Conservation (phyloP, 2,888 invertebrate genomes). For the Glyphotaelius pellucidus region DNA sequence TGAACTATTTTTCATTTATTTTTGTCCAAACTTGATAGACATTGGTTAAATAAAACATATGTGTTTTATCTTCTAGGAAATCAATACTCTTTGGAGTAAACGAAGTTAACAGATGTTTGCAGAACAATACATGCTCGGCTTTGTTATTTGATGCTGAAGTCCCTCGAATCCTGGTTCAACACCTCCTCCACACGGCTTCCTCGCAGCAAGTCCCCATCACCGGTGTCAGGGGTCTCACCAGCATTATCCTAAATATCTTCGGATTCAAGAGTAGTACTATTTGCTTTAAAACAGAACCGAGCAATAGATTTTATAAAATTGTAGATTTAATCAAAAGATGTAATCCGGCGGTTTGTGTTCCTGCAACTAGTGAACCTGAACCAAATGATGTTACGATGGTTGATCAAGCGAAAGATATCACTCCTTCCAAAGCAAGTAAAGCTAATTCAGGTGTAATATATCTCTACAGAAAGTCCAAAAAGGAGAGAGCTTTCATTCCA, state of each 20-base stretch:
- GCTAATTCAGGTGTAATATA: slow-evolving; percentile 68
- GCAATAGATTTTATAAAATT: slow-evolving; percentile 36
- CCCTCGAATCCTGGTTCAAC: slow-evolving; percentile 73
- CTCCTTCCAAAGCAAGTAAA: background rate
- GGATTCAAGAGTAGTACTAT: slow-evolving; percentile 74
- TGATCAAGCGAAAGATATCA: background rate
- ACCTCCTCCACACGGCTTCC: slow-evolving; percentile 71
- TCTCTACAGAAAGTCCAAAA: slow-evolving; percentile 72
- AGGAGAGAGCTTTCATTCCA: slow-evolving; percentile 72
- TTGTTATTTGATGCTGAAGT: slow-evolving; percentile 73
- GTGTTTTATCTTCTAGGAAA: slow-evolving; percentile 64
- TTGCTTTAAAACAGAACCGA: slow-evolving; percentile 69
- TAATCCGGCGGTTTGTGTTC: background rate
- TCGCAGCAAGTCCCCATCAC: slow-evolving; percentile 70
- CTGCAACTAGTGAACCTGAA: slow-evolving; percentile 62
- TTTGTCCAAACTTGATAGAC: background rate
- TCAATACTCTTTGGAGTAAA: slow-evolving; percentile 72
- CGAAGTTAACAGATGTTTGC: slow-evolving; percentile 69
- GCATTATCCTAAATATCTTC: slow-evolving; percentile 69
- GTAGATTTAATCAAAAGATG: slow-evolving; percentile 35
- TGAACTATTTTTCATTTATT: too few species aligned
- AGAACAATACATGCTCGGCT: slow-evolving; percentile 70
- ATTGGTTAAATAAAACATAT: background rate
- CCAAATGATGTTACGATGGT: slow-evolving; percentile 65
- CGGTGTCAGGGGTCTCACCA: slow-evolving; percentile 72